phyloP scores from a whole-genome alignment of 2,113 vertebrate species.

The Pelmatolapia mariae region DNA sequence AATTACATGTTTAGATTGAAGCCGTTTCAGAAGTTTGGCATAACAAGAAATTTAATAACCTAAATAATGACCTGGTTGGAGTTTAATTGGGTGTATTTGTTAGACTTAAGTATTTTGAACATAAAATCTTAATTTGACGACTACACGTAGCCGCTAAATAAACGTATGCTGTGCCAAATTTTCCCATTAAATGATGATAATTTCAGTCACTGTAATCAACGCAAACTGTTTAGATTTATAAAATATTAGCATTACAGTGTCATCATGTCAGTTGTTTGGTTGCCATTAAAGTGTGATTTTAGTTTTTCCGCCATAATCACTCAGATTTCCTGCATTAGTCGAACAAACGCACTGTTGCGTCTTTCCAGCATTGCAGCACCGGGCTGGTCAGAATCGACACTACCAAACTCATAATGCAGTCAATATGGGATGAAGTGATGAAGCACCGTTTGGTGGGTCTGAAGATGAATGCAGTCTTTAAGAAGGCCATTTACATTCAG shows the following conservation, averaged over 20 bases:
- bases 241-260: not conserved
- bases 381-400: not conserved
- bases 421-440: not conserved
- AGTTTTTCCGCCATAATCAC: not conserved
- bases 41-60: not conserved
- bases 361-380: not conserved
- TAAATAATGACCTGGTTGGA: not conserved
- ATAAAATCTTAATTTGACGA: not conserved
- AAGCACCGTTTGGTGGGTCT: not conserved
- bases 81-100: not conserved
- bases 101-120: not conserved
- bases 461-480: conserved; percentile 28
- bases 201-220: not conserved
- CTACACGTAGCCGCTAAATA: not conserved
- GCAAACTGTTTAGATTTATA: not conserved
- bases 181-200: not conserved
- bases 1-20: fast-evolving
- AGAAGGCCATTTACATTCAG: conserved; percentile 49
- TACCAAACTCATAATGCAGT: not conserved
- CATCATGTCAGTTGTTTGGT: not conserved
- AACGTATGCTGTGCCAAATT: fast-evolving
- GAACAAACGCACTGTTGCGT: fast-evolving
- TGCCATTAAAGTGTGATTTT: not conserved
- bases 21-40: not conserved
- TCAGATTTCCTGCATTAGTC: not conserved